Conservation (phyloP, 23 tunicate species). For the Trididemnum clinides region DNA sequence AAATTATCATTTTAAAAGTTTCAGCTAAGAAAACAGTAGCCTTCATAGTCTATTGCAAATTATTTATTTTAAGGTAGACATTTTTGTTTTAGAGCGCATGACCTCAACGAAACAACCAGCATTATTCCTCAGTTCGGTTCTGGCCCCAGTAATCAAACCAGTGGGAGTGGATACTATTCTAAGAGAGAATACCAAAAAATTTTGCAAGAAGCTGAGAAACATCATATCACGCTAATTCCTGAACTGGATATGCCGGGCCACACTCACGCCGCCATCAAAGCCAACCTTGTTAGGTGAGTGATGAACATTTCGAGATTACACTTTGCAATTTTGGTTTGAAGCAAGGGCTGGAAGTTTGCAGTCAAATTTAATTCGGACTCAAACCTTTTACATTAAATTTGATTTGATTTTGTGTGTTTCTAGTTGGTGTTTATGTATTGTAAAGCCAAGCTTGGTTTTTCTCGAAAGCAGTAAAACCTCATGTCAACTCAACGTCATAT, state of each 20-base stretch:
- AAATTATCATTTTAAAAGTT: background rate
- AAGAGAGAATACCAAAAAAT: slow-evolving; percentile 72
- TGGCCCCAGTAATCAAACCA: slow-evolving; percentile 52
- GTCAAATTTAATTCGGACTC: too few relatives aligned
- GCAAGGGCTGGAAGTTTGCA: too few relatives aligned
- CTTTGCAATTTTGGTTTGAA: too few relatives aligned
- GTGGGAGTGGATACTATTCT: slow-evolving; percentile 69
- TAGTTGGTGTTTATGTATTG: too few relatives aligned
- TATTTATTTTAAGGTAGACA: background rate
- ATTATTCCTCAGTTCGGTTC: slow-evolving; percentile 90
- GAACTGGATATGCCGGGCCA: slow-evolving; percentile 91
- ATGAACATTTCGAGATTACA: too few relatives aligned
- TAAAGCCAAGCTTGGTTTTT: too few relatives aligned
- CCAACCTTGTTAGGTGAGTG: slow-evolving; percentile 65
- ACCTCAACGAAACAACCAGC: slow-evolving; percentile 45
- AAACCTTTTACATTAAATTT: too few relatives aligned
- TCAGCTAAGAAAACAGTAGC: background rate
- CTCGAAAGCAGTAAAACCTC: too few relatives aligned
- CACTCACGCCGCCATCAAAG: slow-evolving; percentile 81
- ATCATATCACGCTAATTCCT: slow-evolving; percentile 72
- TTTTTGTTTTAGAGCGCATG: slow-evolving; percentile 42
- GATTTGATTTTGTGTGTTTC: too few relatives aligned
- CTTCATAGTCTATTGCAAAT: background rate
- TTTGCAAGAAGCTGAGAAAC: slow-evolving; percentile 42
- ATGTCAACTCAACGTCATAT: too few relatives aligned